A percentile compares a stretch with the other conserved stretches of the same genome.
phyloP scores from a whole-genome alignment of 2,888 invertebrate genomes.

The Microctonus hyperodae region DNA sequence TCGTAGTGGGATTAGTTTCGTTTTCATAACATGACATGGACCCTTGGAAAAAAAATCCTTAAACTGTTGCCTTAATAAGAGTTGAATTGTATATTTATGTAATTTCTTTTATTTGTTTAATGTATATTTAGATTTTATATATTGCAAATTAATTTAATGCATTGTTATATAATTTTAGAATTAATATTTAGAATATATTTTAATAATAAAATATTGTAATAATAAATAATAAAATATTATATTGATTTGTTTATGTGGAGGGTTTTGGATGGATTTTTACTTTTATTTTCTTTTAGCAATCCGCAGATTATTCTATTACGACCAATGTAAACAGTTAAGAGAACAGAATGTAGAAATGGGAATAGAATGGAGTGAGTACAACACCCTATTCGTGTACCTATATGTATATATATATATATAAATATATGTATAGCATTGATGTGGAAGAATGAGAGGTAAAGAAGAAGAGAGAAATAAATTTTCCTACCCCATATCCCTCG shows the following conservation, averaged over 20 bases:
- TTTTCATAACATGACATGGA: neutral
- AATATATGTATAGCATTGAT: too few species aligned
- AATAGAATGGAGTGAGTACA: constrained; percentile 27
- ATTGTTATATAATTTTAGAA: too few species aligned
- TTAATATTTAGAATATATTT: too few species aligned
- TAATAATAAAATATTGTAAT: constrained; percentile 3
- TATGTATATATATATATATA: constrained; percentile 20
- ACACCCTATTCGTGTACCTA: neutral
- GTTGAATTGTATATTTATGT: neutral
- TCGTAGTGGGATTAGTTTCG: constrained; percentile 48
- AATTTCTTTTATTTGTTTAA: neutral
- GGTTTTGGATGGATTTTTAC: constrained; percentile 7
- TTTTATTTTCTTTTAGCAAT: constrained; percentile 28
- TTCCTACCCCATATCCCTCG: constrained; percentile 50
- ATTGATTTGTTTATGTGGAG: too few species aligned
- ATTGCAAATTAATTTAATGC: too few species aligned
- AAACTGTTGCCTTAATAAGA: neutral
- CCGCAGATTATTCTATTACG: constrained; percentile 60
- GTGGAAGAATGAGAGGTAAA: constrained; percentile 27
- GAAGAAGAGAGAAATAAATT: constrained; percentile 36
- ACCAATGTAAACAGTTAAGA: constrained; percentile 51
- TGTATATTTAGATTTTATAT: too few species aligned
- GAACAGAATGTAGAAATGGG: constrained; percentile 26
- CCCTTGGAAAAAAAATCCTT: neutral
- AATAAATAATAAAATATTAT: neutral